These are phyloP conservation scores for Crematogaster levior DNA, from an alignment of 2,888 invertebrate species.

Conservation along the genomic window DNA sequence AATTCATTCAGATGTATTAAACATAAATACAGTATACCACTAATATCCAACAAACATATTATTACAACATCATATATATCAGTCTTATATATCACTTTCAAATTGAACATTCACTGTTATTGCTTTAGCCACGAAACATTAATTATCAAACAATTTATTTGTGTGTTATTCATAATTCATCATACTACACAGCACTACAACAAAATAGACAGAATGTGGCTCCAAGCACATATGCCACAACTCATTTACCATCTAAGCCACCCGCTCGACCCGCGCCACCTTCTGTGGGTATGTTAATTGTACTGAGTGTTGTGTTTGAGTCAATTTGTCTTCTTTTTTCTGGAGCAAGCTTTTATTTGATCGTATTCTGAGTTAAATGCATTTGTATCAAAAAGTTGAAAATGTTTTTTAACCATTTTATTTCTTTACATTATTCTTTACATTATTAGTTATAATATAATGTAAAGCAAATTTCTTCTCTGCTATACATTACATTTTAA, in stretches of 20 bases:
- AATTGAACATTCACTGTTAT: conserved; percentile 13
- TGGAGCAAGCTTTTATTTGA: conserved; percentile 37
- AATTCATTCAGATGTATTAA: background rate
- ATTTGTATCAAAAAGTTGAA: too few relatives aligned
- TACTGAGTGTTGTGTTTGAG: conserved; percentile 56
- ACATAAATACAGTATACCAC: conserved; percentile 2
- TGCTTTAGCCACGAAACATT: conserved; percentile 37
- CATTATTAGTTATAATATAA: too few relatives aligned
- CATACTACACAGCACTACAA: conserved; percentile 83
- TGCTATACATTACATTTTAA: background rate
- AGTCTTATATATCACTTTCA: background rate
- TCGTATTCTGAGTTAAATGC: conserved; percentile 33
- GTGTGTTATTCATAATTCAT: conserved; percentile 75
- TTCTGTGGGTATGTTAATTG: conserved; percentile 83
- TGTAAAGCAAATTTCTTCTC: conserved; percentile 13
- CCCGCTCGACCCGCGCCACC: conserved; percentile 85
- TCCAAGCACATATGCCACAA: conserved; percentile 82
- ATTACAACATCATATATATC: conserved; percentile 1
- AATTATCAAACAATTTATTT: conserved; percentile 55
- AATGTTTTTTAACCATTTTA: conserved; percentile 27
- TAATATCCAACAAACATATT: background rate
- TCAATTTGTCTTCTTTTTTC: conserved; percentile 53
- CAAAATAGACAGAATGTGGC: conserved; percentile 83
- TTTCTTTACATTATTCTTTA: conserved; percentile 27
- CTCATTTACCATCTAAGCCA: conserved; percentile 84